Base-by-base conservation (phyloP, 2,888 invertebrate genomes). In the Chrysolina haemoptera region DNA sequence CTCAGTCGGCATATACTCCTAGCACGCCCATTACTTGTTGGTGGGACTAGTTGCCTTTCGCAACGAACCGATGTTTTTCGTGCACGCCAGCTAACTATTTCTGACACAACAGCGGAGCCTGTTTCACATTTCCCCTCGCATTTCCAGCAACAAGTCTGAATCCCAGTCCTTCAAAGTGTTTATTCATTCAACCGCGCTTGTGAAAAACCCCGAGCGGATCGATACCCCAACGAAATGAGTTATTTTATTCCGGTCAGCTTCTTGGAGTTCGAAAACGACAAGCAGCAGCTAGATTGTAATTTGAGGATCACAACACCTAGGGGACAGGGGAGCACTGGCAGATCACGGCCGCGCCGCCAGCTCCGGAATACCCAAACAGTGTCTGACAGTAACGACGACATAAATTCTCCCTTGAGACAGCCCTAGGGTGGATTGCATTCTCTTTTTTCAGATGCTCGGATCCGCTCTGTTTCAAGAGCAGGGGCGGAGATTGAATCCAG, bases 311-410 rank as follows among this genome's bases (percentile, higher is more conserved):
- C 86, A 85, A 86, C 87, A 86, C 86, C 87, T 87, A 84, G 80
- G 86, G 87, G 86, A 86, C 84, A 77, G 79, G 78, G 75, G 70
- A 79, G 81, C 76, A 74, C 75, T 68, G 73, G 77, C 73, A 74
- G 75, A 75, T 73, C 76, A 73, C 76, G 75, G 71, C 72, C 65
- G 70, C 64, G 27, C 74, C 67, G 69, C 77, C 72, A 46, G 73
- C 78, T 75, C 76, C 77, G 70, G 83, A 82, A 83, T 83, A 86
- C 85, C 85, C 86, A 87, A 87, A 86, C 86, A 86, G 86, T 81
- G 84, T 84, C 85, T 86, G 87, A 87, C 88, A 86, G 86, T 87
- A 87, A 87, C 87, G 85, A 85, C 86, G 87, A 87, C 87, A 86
- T 88, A 88, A 88, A 88, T 87, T 86, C 86, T 86, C 87, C 85